Base-by-base conservation (phyloP, 2,888 invertebrate genomes). In the Dinocampus coccinellae region DNA sequence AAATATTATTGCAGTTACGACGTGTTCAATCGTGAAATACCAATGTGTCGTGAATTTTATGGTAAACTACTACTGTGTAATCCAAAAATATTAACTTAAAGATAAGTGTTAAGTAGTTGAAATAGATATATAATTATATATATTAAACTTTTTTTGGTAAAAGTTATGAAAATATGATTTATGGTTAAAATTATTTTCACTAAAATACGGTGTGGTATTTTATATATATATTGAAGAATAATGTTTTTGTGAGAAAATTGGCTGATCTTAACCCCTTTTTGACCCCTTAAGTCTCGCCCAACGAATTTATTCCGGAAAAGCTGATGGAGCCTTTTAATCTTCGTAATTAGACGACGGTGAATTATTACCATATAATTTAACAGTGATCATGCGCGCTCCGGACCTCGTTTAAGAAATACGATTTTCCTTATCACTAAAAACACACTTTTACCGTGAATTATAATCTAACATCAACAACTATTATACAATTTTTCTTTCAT, bases 311-410 rank as follows among this genome's bases (percentile, higher is more conserved):
- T 3, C n/a, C 55, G 26, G 26, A 26, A 55, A 55, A 55, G 24
- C 22, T 55, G 26, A 55, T 34, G 39, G 34, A 39, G 26, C 39
- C 62, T 36, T 62, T 62, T 62, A 62, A 62, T 62, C 39, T 62
- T 62, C 34, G 62, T 62, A 36, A 62, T 62, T 62, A 62, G 39
- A 62, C 42, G 36, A 62, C 34, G 62, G 36, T 62, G 62, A 62
- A 62, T 36, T 62, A 62, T 62, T 62, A 62, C 62, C 39, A 39
- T 62, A 62, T 62, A 62, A 62, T 62, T 62, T 39, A 39, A 62
- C 39, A n/a, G 62, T 39, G 39, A 62, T 62, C 39, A 62, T 62
- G 62, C 24, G 34, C 47, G 47, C 47, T 16, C 47, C 16, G 39
- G 39, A 39, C 34, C 39, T 62, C 34, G 39, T 39, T 39, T 39